These are phyloP conservation scores for Drosophila buzzatii DNA, from an alignment of 2,888 invertebrate species.

Conservation along the genomic window DNA sequence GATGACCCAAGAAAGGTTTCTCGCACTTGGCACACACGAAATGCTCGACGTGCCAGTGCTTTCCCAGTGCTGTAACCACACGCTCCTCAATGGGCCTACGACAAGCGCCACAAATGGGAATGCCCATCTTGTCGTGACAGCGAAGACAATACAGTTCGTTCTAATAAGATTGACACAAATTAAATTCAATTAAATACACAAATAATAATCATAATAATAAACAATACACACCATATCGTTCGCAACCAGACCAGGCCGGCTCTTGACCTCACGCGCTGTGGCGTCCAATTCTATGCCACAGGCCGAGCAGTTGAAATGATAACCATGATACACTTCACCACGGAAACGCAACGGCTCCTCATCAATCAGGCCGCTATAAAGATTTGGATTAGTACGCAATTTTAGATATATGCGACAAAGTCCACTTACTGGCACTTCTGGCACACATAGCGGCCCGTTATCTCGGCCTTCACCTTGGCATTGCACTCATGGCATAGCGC, in stretches of 20 bases:
- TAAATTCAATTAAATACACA: background rate
- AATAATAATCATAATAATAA: background rate
- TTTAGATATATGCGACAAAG: background rate
- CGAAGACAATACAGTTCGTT: slow-evolving; percentile 98
- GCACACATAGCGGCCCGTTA: slow-evolving; percentile 98
- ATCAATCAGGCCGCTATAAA: slow-evolving; percentile 92
- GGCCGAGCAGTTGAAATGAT: slow-evolving; percentile 98
- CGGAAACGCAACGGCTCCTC: slow-evolving; percentile 95
- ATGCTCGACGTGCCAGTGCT: slow-evolving; percentile 99
- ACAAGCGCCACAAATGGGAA: slow-evolving; percentile 99
- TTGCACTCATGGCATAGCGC: slow-evolving; percentile 98
- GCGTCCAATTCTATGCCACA: slow-evolving; percentile 97
- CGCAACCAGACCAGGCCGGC: slow-evolving; percentile 94
- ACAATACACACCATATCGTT: slow-evolving; percentile 90
- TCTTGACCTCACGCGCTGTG: slow-evolving; percentile 97
- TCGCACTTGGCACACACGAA: slow-evolving; percentile 99
- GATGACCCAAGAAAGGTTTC: slow-evolving; percentile 99
- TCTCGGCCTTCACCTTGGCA: slow-evolving; percentile 97
- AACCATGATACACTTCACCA: slow-evolving; percentile 99
- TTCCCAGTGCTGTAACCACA: slow-evolving; percentile 98
- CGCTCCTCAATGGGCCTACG: slow-evolving; percentile 99
- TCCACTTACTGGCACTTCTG: slow-evolving; percentile 97
- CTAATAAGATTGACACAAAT: slow-evolving; percentile 83
- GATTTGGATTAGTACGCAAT: background rate
- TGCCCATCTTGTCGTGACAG: slow-evolving; percentile 99